These are phyloP conservation scores for Subacronicta megacephala DNA, from an alignment of 2,888 invertebrate species.

Conservation along the genomic window DNA sequence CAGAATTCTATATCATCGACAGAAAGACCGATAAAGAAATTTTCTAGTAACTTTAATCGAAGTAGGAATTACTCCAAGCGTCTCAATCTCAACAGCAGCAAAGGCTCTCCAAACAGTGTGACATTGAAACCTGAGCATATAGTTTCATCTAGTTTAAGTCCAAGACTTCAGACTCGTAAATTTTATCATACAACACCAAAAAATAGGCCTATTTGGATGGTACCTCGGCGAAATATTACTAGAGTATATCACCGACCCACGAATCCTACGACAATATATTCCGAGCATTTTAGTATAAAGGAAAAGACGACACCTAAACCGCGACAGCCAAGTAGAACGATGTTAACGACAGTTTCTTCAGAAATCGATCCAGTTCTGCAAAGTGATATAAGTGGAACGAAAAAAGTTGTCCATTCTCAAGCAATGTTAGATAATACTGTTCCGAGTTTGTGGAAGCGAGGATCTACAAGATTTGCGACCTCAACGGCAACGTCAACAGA, in stretches of 20 bases:
- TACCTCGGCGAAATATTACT: conserved; percentile 77
- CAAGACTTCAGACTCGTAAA: conserved; percentile 73
- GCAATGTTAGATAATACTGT: conserved; percentile 85
- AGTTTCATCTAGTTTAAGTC: conserved; percentile 60
- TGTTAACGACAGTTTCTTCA: conserved; percentile 81
- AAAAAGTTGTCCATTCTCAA: conserved; percentile 81
- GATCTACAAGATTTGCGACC: conserved; percentile 81
- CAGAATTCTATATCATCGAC: conserved; percentile 72
- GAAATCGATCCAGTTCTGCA: conserved; percentile 86
- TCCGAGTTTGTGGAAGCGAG: conserved; percentile 84
- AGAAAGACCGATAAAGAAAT: conserved; percentile 68
- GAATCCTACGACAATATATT: conserved; percentile 79
- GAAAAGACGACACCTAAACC: conserved; percentile 70
- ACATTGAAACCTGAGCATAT: conserved; percentile 69
- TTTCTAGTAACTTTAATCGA: conserved; percentile 70
- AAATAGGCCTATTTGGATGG: conserved; percentile 82
- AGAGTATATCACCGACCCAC: conserved; percentile 66
- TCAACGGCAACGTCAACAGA: conserved; percentile 73
- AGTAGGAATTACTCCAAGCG: conserved; percentile 81
- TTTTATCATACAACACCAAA: conserved; percentile 82
- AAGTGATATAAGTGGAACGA: conserved; percentile 76
- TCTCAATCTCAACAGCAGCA: conserved; percentile 73
- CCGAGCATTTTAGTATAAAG: conserved; percentile 81
- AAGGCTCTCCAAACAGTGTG: conserved; percentile 81
- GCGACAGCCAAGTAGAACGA: conserved; percentile 64